These are phyloP conservation scores for Chloebia gouldiae DNA, from an alignment of 2,113 vertebrate genomes.

Conservation along the genomic window DNA sequence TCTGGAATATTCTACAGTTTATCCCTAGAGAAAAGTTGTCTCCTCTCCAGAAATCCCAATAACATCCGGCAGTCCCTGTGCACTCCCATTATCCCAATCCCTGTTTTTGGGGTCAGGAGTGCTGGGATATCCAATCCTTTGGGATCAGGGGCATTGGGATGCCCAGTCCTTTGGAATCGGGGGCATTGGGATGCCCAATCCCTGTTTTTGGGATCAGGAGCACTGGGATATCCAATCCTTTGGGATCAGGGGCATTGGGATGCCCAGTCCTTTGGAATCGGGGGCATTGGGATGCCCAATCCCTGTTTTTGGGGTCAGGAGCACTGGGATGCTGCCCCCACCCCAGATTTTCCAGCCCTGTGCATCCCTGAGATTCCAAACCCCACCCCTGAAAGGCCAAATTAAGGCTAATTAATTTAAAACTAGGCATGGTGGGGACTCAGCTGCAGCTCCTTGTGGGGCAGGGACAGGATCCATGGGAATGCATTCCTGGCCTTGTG, in stretches of 20 bases:
- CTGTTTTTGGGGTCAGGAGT: too few relatives aligned
- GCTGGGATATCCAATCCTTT: too few relatives aligned
- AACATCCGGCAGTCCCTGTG: not conserved
- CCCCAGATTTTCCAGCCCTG: not conserved
- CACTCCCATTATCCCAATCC: fast-evolving
- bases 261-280: not conserved
- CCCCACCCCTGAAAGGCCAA: fast-evolving
- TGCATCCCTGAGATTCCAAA: not conserved
- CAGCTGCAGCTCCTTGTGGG: not conserved
- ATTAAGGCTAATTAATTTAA: fast-evolving
- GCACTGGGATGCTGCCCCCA: not conserved
- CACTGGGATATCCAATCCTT: not conserved
- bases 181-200: too few relatives aligned
- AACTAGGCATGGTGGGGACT: fast-evolving
- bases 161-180: too few relatives aligned
- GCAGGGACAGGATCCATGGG: fast-evolving
- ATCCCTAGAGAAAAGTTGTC: not conserved
- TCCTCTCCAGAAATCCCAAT: not conserved
- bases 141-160: too few relatives aligned
- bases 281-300: too few relatives aligned
- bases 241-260: not conserved
- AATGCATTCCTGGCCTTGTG: not conserved
- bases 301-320: too few relatives aligned
- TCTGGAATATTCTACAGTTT: not conserved
- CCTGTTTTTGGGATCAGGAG: too few relatives aligned